Percentiles rank a stretch among this genome's conserved stretches.
phyloP scores from a whole-genome alignment of 2,888 invertebrate genomes.

The Epicampocera succincta region DNA sequence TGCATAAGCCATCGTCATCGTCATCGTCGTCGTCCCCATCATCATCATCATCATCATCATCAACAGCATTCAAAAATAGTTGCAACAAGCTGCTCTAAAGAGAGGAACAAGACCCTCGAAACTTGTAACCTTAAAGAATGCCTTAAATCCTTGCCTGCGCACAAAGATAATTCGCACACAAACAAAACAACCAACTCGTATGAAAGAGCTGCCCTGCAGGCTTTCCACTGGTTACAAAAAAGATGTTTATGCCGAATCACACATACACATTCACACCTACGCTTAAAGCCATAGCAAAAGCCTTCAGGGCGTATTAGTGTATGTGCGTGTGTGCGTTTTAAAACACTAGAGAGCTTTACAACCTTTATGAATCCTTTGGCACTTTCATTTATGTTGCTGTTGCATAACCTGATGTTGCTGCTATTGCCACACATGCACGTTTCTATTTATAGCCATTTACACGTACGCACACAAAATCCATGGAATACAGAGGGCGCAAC shows the following conservation, averaged over 20 bases:
- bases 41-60: not conserved
- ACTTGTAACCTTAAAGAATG: constrained; percentile 59
- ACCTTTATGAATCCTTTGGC: constrained; percentile 46
- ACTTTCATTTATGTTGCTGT: constrained; percentile 49
- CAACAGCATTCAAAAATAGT: constrained; percentile 4
- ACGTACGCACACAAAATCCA: not conserved
- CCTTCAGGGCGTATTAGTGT: not conserved
- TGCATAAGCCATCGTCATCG: constrained; percentile 16
- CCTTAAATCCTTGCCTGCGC: constrained; percentile 49
- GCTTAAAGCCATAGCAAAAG: not conserved
- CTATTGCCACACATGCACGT: constrained; percentile 21
- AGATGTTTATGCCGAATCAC: constrained; percentile 26
- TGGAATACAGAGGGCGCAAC: not conserved
- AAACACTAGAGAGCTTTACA: constrained; percentile 2
- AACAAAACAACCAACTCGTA: constrained; percentile 9
- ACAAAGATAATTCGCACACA: constrained; percentile 48
- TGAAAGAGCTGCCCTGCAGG: constrained; percentile 21
- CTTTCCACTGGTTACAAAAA: constrained; percentile 23
- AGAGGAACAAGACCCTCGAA: constrained; percentile 33
- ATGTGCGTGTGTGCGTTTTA: not conserved
- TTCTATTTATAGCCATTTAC: constrained; percentile 26
- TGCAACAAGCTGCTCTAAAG: constrained; percentile 51
- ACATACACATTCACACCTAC: not conserved
- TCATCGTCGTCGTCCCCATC: not conserved
- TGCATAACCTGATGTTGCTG: constrained; percentile 33